Evolutionary conservation across 2,113 vertebrate species (phyloP), one percentile per base, ranked within the genome.

Genomic region (Penelope pileata): DNA sequence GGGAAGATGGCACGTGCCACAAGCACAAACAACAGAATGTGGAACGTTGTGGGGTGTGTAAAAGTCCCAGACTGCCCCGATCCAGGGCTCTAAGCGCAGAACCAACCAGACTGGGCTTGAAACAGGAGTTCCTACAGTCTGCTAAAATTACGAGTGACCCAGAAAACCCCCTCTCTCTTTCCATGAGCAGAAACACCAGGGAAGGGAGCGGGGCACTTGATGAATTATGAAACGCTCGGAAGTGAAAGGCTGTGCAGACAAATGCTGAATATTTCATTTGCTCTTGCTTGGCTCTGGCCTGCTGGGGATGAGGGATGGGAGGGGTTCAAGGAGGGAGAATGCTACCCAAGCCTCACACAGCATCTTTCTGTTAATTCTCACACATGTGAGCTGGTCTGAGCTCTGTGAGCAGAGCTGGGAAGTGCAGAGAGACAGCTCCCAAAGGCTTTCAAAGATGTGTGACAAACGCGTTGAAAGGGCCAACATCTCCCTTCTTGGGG

Each of bases 211-310:
- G 86, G 76, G 77, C 64, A 27, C 68, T 38, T 9, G 42, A 93
- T 96, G 83, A 93, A 94, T 96, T 90, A 96, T 93, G 86, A 60
- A 96, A 58, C 62, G 2, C 68, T 60, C 5, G 73, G 88, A 92
- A 92, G 26, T 6, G 59, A 68, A 34, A n/a, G 47, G 67, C 58
- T n/a, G 48, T 17, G 17, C 21, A 45, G 73, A 29, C 16, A 4
- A 40, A 16, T 47, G 47, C 64, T 95, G 94, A 95, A 96, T 96
- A 64, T 95, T 96, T 95, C 47, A 94, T 95, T 53, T 43, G 21
- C 13, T 78, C 50, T 67, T 16, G 9, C 68, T 40, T 19, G 26
- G 83, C 43, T 84, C 90, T 54, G 32, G 60, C 48, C 59, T 43
- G 53, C 36, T 5, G 45, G 56, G 9, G 7, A 47, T 27, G 15